Conservation (phyloP, 2,888 invertebrate genomes). For the Drosophila sordidula region DNA sequence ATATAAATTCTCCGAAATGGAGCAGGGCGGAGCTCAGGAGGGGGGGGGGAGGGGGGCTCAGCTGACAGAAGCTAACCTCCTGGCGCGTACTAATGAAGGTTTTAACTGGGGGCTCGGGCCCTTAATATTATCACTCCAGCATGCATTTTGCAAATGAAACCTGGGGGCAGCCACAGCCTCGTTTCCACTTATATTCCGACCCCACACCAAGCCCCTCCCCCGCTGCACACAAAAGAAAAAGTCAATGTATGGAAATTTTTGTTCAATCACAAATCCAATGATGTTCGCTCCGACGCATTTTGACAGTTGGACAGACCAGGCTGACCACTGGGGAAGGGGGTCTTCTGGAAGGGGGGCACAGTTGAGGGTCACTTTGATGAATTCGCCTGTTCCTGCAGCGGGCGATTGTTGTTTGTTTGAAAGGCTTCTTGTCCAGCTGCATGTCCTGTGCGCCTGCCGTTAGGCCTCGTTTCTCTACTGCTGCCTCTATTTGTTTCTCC, state of each 20-base stretch:
- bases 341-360: not conserved
- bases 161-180: not conserved
- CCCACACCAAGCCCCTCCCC: not conserved
- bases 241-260: constrained; percentile 82
- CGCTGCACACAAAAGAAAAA: constrained; percentile 25
- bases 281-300: constrained; percentile 84
- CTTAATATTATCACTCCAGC: constrained; percentile 74
- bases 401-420: constrained; percentile 70
- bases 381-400: constrained; percentile 51
- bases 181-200: not conserved
- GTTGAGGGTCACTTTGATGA: constrained; percentile 64
- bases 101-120: constrained; percentile 27
- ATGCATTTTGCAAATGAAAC: constrained; percentile 75
- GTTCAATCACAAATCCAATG: constrained; percentile 83
- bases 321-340: not conserved
- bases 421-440: constrained; percentile 44
- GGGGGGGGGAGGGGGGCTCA: not conserved
- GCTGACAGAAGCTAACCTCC: not conserved
- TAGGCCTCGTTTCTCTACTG: constrained; percentile 42
- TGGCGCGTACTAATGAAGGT: constrained; percentile 66
- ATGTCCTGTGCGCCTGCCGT: constrained; percentile 28
- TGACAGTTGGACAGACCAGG: constrained; percentile 78
- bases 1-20: constrained; percentile 70
- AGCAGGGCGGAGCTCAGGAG: not conserved
- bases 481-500: not conserved